Base-by-base conservation (phyloP, 2,113 vertebrate genomes). In the Ophthalmotilapia sp. region DNA sequence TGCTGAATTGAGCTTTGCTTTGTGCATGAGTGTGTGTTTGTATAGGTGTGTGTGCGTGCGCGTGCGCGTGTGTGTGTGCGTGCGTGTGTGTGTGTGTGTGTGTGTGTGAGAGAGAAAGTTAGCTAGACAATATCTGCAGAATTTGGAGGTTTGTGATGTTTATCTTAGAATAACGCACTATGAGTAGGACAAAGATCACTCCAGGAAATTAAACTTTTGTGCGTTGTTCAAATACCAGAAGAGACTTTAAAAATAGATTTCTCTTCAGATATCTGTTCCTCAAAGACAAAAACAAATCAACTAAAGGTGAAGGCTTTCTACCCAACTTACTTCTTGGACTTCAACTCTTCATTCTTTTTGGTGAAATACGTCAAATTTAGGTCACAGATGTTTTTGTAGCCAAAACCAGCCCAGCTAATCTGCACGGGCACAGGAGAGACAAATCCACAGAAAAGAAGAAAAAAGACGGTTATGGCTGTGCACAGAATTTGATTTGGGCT, bases 331-430 rank as follows among this genome's bases (percentile, higher is more conserved):
- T 10, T 40, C 75, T 65, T 88, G 31, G 40, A 84, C 56, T 79
- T 83, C 60, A 38, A 89, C 85, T 77, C 23, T 56, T 81, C 5
- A 54, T 62, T 8, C 26, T 36, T 79, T 82, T 60, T 29, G 79
- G 47, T 55, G 60, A 14, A 40, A 89, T 79, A 68, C 36, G 26
- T 38, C 49, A 14, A 60, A 93, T 93, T 89, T 92, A 83, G 92
- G 92, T 91, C 86, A 92, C 62, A 58, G 84, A 88, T 82, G 83
- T 90, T 84, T 92, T 92, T 88, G 56, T 80, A 26, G 86, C 54
- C 80, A 33, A 90, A 93, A 91, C 82, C 87, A 77, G 83, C 85
- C 36, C 81, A 88, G 91, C 88, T 94, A 92, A 93, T 91, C 90
- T 91, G 83, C 89, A 94, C 73, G 81, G 88, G 84, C 86, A 85